Percentiles rank a stretch among this genome's conserved stretches.
Conservation (phyloP, 2,113 vertebrate genomes). For the Forbesichthys agassizii region DNA sequence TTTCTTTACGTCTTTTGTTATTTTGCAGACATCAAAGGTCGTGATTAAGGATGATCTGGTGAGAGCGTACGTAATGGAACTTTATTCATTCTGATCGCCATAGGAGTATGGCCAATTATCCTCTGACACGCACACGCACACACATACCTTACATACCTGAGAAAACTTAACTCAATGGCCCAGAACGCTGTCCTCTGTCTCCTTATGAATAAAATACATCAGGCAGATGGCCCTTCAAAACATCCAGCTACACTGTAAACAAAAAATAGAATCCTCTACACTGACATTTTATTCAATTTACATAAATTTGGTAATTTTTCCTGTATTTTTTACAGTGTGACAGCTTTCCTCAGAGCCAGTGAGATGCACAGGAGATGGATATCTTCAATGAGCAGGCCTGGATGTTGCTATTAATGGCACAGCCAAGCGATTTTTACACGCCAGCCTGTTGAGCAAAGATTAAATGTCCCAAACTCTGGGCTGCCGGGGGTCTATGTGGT, state of each 20-base stretch:
- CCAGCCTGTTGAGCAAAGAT: background rate
- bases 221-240: too few relatives aligned
- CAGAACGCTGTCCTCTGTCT: too few relatives aligned
- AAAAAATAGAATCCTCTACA: conserved; percentile 11
- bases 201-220: too few relatives aligned
- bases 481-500: background rate
- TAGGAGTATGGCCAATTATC: too few relatives aligned
- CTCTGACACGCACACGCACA: too few relatives aligned
- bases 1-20: conserved; percentile 4
- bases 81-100: too few relatives aligned
- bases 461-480: conserved; percentile 9
- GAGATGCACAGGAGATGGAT: conserved; percentile 4
- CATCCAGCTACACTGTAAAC: too few relatives aligned
- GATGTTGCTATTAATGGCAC: conserved; percentile 14
- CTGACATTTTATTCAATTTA: conserved; percentile 19
- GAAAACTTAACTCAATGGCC: too few relatives aligned
- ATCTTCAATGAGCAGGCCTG: background rate
- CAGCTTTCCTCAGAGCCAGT: conserved; percentile 14
- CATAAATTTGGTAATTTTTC: background rate
- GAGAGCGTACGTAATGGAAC: conserved; percentile 25
- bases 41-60: conserved; percentile 32
- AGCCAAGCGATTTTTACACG: conserved; percentile 15
- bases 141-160: too few relatives aligned
- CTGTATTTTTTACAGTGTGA: too few relatives aligned
- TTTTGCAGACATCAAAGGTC: conserved; percentile 1